These are phyloP conservation scores for Labroides dimidiatus DNA, from an alignment of 2,797 vertebrate genomes.

Conservation along the genomic window DNA sequence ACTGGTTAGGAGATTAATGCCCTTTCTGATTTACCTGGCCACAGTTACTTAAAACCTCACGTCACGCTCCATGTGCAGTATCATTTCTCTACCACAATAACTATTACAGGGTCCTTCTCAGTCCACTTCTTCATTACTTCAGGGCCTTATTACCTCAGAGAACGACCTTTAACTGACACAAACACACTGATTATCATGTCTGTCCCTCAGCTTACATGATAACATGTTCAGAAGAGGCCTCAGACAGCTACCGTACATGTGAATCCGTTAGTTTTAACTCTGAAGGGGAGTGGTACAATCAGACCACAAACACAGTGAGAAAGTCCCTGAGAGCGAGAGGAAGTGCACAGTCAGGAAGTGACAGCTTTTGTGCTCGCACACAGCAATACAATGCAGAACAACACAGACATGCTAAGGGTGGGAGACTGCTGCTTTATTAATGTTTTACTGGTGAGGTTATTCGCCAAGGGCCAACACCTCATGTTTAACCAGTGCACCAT, in stretches of 20 bases:
- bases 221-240: neutral
- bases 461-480: neutral
- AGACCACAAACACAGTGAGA: slow-evolving; percentile 46
- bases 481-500: neutral
- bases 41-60: no score
- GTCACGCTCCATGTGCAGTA: no score
- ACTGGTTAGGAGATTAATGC: no score
- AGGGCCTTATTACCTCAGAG: no score
- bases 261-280: slow-evolving; percentile 14
- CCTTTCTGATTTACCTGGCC: no score
- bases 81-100: neutral
- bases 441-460: neutral
- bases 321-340: slow-evolving; percentile 58
- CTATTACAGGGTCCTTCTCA: slow-evolving; percentile 2
- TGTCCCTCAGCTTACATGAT: no score
- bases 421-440: neutral
- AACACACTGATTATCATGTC: no score
- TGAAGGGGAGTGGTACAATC: slow-evolving; percentile 33
- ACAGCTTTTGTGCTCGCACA: slow-evolving; percentile 51
- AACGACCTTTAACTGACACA: no score
- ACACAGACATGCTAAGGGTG: neutral
- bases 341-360: slow-evolving; percentile 81
- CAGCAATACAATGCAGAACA: slow-evolving; percentile 36
- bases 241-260: neutral
- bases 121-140: slow-evolving; percentile 18